Base-by-base conservation (phyloP, 2,888 invertebrate species). In the Aleiodes leptofemur region DNA sequence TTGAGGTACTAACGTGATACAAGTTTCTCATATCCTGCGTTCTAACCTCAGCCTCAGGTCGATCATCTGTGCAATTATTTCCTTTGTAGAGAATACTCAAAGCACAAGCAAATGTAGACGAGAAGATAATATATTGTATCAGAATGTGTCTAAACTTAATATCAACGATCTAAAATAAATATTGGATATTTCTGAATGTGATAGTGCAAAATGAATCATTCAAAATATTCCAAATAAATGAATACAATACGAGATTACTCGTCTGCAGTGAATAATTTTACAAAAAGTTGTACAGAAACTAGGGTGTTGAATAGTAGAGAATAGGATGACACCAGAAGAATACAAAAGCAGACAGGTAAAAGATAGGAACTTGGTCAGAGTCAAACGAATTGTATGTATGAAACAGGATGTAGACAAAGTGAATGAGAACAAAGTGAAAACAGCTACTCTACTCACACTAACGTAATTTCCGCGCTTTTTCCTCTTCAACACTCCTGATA, bases 381-480 rank as follows among this genome's bases (percentile, higher is more conserved):
- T 53, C n/a, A 53, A 53, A 53, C 53, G 53, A 14, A 53, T 53
- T 53, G n/a, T 53, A 14, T 34, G 16, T 11, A 51, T 38, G 38
- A 53, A 14, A 13, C 68, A 16, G 23, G 50, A 51, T 6, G 68
- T 43, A 38, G 59, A 50, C 71, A 68, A 72, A 76, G 76, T 74
- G 29, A 57, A 66, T 74, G 55, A 69, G 56, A 64, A 51, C 55
- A 71, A 38, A 66, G 64, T 77, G 23, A 57, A 77, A 78, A 77
- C 53, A 55, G 61, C 69, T 29, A 57, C 53, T 70, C 70, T 74
- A 73, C 14, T 76, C 64, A 78, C 72, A 69, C 72, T 80, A 76
- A 80, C 77, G 77, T 77, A 79, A 82, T 82, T 82, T 82, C 74
- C 76, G 74, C 51, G 69, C 70, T 61, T 76, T 75, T 34, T 16